Evolutionary conservation across 2,113 vertebrate species (phyloP), one percentile per base, ranked within the genome.

Genomic region (Ellobius talpinus): DNA sequence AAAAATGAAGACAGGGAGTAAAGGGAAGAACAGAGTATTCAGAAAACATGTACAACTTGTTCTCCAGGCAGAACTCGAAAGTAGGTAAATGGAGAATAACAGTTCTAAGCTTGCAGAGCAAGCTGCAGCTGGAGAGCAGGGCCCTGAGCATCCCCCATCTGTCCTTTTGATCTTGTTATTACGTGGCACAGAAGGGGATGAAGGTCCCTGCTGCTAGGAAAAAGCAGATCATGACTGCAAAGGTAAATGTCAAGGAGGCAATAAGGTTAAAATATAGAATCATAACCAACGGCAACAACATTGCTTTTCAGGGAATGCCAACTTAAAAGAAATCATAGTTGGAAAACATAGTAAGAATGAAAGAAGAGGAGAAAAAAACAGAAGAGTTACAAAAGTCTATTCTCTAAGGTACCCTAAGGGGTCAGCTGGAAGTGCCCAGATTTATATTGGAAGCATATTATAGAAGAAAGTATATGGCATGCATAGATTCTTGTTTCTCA

Each of bases 161-260:
- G 77, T 58, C 65, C 84, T 96, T 96, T 72, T 92, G 74, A 97
- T 97, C 82, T 92, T 85, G 88, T 92, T 96, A 96, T 94, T 91
- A 95, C 91, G 55, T 90, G 93, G 81, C n/a, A 90, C 90, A 81
- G 97, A 92, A 96, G 90, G 76, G 77, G 91, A 90, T 42, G 45
- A 90, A 96, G 26, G 36, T 66, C 58, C 89, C 72, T 68, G 39
- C 89, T 94, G 93, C 45, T 96, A 73, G 82, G 87, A 31, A 87
- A 96, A 96, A 97, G 88, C 85, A 91, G 94, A 97, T 97, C 93
- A 94, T 42, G 73, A 72, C 85, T 63, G 52, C 65, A 93, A 98
- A 97, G 52, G 93, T 91, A 97, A 98, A 97, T 97, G 97, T 97
- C 96, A 98, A 96, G 91, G 89, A 91, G 65, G 90, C 97, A 96